Evolutionary conservation across 2,888 invertebrate species (phyloP), one percentile per base, ranked within the genome.

Genomic region (Phaedon cochleariae): DNA sequence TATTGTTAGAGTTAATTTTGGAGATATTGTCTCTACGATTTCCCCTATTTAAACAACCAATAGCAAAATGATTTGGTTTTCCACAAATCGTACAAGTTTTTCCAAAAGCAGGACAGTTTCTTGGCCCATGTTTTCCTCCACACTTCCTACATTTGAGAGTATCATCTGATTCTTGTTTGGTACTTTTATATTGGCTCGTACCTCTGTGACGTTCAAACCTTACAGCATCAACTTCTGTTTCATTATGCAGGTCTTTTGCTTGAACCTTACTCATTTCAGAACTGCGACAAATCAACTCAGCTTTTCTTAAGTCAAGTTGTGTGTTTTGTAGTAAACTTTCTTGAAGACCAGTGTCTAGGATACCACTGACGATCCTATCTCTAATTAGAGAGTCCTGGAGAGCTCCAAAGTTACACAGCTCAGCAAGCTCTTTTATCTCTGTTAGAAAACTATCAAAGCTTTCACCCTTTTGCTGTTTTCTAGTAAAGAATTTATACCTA

Each of bases 261-360:
- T 70, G 72, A 64, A 69, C 60, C 54, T 70, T 64, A 66, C 74
- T 74, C 55, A 55, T 65, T 48, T 72, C 73, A 9, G 71, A 58
- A 20, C 65, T 59, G 22, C 68, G 29, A 60, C 68, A 69, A 2
- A 66, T 49, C 15, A 52, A 57, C 54, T 68, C 72, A 31, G 69
- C 67, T 21, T 59, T 57, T 10, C 63, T 53, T n/a, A 65, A 31
- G n/a, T n/a, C n/a, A n/a, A n/a, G n/a, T n/a, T n/a, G n/a, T n/a
- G 26, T 17, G 10, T 51, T 18, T 37, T 59, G 62, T 34, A 72
- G 37, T 18, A 72, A 52, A 37, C 68, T 54, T 57, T 71, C 65
- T 65, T 72, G 70, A 22, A 71, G 3, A 7, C 61, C 52, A 9
- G 60, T n/a, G 20, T 68, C 60, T 18, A 17, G 5, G 37, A 57